These are phyloP conservation scores for Phyllotreta cruciferae DNA, from an alignment of 2,888 invertebrate genomes.

Conservation along the genomic window DNA sequence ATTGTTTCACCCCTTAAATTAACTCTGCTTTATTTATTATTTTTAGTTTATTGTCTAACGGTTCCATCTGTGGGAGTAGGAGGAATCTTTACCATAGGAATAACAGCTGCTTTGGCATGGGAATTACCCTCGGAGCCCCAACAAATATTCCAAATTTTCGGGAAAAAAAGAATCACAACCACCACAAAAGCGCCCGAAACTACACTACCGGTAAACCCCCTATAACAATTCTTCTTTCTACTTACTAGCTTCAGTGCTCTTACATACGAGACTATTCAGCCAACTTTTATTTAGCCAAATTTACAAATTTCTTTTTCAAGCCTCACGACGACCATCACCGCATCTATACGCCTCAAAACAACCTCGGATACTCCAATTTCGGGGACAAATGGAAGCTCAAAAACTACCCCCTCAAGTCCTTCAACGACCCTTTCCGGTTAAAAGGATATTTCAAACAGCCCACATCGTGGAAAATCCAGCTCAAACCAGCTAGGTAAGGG, in stretches of 20 bases:
- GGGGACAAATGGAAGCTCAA: slow-evolving; percentile 45
- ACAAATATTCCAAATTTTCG: slow-evolving; percentile 36
- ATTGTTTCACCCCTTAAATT: no score
- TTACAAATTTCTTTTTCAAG: slow-evolving; percentile 16
- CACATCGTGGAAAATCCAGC: not conserved
- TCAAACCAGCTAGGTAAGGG: slow-evolving; percentile 3
- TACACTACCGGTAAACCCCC: slow-evolving; percentile 35
- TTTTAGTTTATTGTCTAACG: slow-evolving; percentile 69
- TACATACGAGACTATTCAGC: not conserved
- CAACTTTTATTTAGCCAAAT: not conserved
- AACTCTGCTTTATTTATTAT: no score
- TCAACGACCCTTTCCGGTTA: slow-evolving; percentile 43
- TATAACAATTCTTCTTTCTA: not conserved
- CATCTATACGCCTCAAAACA: slow-evolving; percentile 31
- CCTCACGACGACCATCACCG: slow-evolving; percentile 29
- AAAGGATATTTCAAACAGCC: slow-evolving; percentile 31
- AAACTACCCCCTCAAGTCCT: slow-evolving; percentile 41
- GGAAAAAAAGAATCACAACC: slow-evolving; percentile 34
- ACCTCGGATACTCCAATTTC: slow-evolving; percentile 33
- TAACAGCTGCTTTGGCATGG: slow-evolving; percentile 80
- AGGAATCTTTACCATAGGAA: slow-evolving; percentile 71
- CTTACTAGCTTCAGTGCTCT: not conserved
- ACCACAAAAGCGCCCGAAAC: slow-evolving; percentile 38
- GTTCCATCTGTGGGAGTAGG: slow-evolving; percentile 64
- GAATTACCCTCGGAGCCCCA: slow-evolving; percentile 66